A percentile compares a stretch with the other conserved stretches of the same genome.
Evolutionary conservation across 2,113 vertebrate species (phyloP).

Genomic region (Epinephelus cyanopodus): DNA sequence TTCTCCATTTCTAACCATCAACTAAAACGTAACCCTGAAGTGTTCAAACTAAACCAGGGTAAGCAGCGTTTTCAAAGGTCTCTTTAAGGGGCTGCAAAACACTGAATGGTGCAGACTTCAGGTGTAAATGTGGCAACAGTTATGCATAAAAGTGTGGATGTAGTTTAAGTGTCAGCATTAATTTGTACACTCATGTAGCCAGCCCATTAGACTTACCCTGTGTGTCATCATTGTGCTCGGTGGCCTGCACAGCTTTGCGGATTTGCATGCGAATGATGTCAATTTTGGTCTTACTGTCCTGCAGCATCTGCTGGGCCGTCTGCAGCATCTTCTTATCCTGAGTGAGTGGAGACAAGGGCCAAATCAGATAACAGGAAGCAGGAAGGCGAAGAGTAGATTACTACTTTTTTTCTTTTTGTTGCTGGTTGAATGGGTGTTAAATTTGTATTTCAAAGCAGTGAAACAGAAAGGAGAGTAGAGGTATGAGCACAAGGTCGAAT

Average conservation of each 20-base stretch:
- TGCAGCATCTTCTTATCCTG: constrained; percentile 93
- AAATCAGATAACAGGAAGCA: constrained; percentile 7
- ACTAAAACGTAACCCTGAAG: too few relatives aligned
- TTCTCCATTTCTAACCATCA: too few relatives aligned
- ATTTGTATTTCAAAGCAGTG: neutral
- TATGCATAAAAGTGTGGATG: too few relatives aligned
- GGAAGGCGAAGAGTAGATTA: neutral
- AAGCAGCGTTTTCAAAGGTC: too few relatives aligned
- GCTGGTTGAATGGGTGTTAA: too few relatives aligned
- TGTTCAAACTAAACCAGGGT: too few relatives aligned
- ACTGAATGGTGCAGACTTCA: too few relatives aligned
- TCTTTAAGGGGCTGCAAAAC: too few relatives aligned
- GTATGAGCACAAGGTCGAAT: neutral
- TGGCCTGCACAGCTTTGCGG: constrained; percentile 89
- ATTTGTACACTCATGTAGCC: neutral
- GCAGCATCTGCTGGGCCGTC: constrained; percentile 93
- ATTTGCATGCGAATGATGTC: constrained; percentile 95
- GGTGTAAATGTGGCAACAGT: too few relatives aligned
- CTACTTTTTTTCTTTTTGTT: too few relatives aligned
- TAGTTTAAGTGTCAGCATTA: neutral
- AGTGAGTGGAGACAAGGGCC: neutral
- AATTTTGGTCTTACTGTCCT: constrained; percentile 95
- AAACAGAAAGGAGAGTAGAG: constrained; percentile 2
- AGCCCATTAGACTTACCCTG: constrained; percentile 76
- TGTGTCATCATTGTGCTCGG: constrained; percentile 85